Evolutionary conservation across 2,888 invertebrate species (phyloP), one percentile per base, ranked within the genome.

Genomic region (Dorcus hopei): DNA sequence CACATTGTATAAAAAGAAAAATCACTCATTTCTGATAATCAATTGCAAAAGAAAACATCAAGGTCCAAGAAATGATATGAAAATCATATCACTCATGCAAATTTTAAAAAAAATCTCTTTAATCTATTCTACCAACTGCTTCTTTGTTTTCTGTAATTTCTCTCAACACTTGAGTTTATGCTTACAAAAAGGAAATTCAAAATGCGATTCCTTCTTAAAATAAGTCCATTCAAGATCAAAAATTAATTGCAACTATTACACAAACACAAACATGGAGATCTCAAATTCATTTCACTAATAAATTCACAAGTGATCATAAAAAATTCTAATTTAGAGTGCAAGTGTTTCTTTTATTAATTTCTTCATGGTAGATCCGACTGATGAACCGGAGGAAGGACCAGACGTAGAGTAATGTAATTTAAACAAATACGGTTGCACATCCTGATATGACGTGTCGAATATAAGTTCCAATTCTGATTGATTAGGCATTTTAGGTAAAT

Each of bases 341-440:
- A 95, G 83, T 14, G 93, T 93, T 78, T 94, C 95, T 72, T 89
- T 89, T 65, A 96, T 87, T 61, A 96, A 84, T 78, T 94, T 95
- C 72, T 93, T 90, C 83, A 96, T 88, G 4, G 95, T 92, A 72
- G 91, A 91, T 49, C 93, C 90, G 70, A 95, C 90, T 2, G 94
- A 91, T 3, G 89, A 85, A 16, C 71, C 68, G 64, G 87, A 86
- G 58, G 89, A 85, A 55, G 92, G 90, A 57, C 90, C 91, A 42
- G 90, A 86, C 59, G 92, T 84, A 59, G 90, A 89, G 77, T 91
- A 93, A 67, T 90, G 87, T 73, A 97, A 87, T 82, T 94, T 95
- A 81, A 95, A 97, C 67, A 97, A 83, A 80, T 97, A 99, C 54
- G 99, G 98, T 79, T 98, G 97, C 54, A 97, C 91, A 78, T 98